phyloP scores from a whole-genome alignment of 2,888 invertebrate genomes.

The Philonicus albiceps region DNA sequence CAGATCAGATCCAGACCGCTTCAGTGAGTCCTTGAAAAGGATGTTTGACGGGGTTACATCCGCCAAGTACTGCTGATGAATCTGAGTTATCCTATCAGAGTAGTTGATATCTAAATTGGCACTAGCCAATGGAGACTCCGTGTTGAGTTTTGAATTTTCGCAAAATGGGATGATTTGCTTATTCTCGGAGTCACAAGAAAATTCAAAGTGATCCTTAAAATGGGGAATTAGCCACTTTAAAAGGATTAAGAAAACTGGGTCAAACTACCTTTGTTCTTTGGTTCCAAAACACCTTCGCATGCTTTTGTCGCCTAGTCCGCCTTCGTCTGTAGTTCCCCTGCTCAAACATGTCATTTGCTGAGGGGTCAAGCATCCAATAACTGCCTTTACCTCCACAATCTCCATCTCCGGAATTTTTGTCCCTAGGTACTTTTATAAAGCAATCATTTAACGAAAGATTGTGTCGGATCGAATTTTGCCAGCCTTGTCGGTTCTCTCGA shows the following conservation, averaged over 20 bases:
- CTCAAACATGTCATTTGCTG: conserved; percentile 85
- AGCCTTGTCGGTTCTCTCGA: conserved; percentile 82
- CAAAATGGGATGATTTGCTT: not conserved
- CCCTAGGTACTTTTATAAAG: conserved; percentile 74
- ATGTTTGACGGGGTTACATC: conserved; percentile 61
- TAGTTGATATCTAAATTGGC: conserved; percentile 52
- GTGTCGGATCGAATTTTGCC: conserved; percentile 84
- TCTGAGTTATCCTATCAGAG: conserved; percentile 60
- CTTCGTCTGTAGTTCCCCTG: conserved; percentile 85
- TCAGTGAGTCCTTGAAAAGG: conserved; percentile 52
- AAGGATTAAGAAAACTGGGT: not conserved
- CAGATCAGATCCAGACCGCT: not conserved
- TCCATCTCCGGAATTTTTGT: conserved; percentile 55
- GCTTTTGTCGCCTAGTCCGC: conserved; percentile 69
- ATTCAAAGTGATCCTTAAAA: not conserved
- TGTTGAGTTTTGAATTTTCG: not conserved
- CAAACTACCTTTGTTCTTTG: conserved; percentile 47
- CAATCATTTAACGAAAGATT: conserved; percentile 84
- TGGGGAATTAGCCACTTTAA: not conserved
- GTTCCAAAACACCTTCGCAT: conserved; percentile 53
- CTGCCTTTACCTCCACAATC: conserved; percentile 73
- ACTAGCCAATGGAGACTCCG: not conserved
- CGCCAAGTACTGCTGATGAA: conserved; percentile 61
- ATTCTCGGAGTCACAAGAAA: not conserved
- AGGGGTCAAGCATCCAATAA: conserved; percentile 82